Base-by-base conservation (phyloP, 2,888 invertebrate genomes). In the Hoplodrina blanda region DNA sequence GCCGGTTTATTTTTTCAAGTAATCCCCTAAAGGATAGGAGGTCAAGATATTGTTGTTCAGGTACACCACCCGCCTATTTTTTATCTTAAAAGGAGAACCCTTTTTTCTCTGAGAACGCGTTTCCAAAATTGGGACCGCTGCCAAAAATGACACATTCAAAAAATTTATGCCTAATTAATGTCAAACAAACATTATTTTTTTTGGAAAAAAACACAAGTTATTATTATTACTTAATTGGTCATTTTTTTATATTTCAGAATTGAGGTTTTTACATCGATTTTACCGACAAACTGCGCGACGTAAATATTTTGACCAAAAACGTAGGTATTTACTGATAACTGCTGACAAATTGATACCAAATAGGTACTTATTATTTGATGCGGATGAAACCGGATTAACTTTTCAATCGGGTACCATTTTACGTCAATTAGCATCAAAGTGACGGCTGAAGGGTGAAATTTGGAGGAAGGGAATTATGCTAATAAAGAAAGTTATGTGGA, bases 361-460 rank as follows among this genome's bases (percentile, higher is more conserved):
- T 17, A 46, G 17, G 17, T 46, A 46, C 46, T 79, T 76, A 81
- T 60, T 65, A 73, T 66, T 78, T 73, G 76, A 85, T 85, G 75
- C 76, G 69, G 79, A 80, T 86, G 68, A 80, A 74, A 77, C 70
- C 66, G 66, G 76, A 86, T 85, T 84, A 76, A 76, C 77, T 78
- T 79, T 64, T 76, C 79, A 65, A 70, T 75, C 80, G 75, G 63
- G 75, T 62, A 69, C 60, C 54, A 73, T 74, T 79, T 76, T 67
- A 69, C 70, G 82, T 77, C 83, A 83, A 81, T 77, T 77, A 83
- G 59, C 57, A 65, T 74, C 68, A 77, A 46, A 56, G 52, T 60
- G 64, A 68, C 52, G 54, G 54, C 50, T 63, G 62, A 30, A 54
- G 11, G 59, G 30, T 17, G 49, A 33, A 49, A 53, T 59, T 63